Conservation (phyloP, 2,797 vertebrate genomes). For the Danionella dracula region DNA sequence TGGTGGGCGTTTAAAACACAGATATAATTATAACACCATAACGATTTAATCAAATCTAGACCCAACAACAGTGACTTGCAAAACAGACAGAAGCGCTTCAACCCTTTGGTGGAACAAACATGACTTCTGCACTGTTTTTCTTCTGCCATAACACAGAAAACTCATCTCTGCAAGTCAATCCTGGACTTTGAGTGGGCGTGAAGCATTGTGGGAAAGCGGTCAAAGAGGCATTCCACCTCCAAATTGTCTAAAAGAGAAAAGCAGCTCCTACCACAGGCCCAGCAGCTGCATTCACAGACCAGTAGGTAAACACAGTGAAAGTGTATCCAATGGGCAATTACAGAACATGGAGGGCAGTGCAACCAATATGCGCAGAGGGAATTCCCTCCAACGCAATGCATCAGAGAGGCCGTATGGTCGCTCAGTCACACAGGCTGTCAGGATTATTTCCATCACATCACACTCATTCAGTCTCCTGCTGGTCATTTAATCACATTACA, state of each 20-base stretch:
- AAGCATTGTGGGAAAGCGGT: slow-evolving; percentile 34
- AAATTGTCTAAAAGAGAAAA: slow-evolving; percentile 26
- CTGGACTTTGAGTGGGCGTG: slow-evolving; percentile 32
- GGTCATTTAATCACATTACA: slow-evolving; percentile 75
- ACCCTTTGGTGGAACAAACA: slow-evolving; percentile 2
- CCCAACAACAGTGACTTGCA: background rate
- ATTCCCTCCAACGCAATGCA: slow-evolving; percentile 36
- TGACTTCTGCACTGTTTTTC: background rate
- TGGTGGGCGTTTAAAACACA: too few relatives aligned
- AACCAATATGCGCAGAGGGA: slow-evolving; percentile 65
- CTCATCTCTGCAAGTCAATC: slow-evolving; percentile 8
- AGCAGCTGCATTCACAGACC: slow-evolving; percentile 43
- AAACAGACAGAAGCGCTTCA: background rate
- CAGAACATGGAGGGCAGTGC: slow-evolving; percentile 59
- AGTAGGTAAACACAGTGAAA: slow-evolving; percentile 65
- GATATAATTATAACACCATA: too few relatives aligned
- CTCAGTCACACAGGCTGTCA: slow-evolving; percentile 53
- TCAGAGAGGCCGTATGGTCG: slow-evolving; percentile 40
- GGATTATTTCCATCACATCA: slow-evolving; percentile 71
- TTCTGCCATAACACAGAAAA: background rate
- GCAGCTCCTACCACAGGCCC: slow-evolving; percentile 32
- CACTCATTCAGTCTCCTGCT: slow-evolving; percentile 66
- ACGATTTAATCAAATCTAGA: too few relatives aligned
- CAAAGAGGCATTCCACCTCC: slow-evolving; percentile 31
- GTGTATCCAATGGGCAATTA: slow-evolving; percentile 69